Conservation (phyloP, 2,113 vertebrate species). For the Hyaena hyaena region DNA sequence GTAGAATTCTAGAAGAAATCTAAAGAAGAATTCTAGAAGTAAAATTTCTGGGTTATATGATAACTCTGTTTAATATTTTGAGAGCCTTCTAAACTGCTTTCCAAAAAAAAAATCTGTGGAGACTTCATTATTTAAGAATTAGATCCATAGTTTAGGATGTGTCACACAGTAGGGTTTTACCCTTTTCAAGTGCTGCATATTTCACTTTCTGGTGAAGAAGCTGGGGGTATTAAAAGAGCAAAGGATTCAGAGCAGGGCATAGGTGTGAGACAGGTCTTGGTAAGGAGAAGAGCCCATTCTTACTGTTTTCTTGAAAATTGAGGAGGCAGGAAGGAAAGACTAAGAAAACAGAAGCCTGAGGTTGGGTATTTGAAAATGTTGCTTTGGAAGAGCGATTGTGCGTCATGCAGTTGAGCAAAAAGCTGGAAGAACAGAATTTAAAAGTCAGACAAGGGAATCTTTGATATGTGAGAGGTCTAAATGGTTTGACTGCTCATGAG, state of each 20-base stretch:
- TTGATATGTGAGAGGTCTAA: neutral
- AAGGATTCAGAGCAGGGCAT: neutral
- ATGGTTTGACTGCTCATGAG: neutral
- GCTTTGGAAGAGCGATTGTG: neutral
- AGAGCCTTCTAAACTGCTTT: slow-evolving; percentile 16
- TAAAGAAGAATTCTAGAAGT: neutral
- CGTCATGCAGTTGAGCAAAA: neutral
- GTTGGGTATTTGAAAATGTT: neutral
- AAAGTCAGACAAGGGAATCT: neutral
- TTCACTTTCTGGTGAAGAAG: neutral
- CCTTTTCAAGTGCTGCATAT: neutral
- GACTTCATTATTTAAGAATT: slow-evolving; percentile 11
- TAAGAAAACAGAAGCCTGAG: neutral
- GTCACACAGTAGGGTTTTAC: neutral
- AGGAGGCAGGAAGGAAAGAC: neutral
- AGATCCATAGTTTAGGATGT: neutral
- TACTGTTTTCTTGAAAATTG: neutral
- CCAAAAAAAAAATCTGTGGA: slow-evolving; percentile 4
- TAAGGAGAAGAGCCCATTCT: neutral
- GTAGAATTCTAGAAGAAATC: neutral
- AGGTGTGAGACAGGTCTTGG: neutral
- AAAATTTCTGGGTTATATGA: neutral
- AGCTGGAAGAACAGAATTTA: neutral
- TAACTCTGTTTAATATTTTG: slow-evolving; percentile 8
- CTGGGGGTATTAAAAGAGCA: neutral